Conservation (phyloP, 1,140 invertebrate genomes). For the Lanistes nyassanus region DNA sequence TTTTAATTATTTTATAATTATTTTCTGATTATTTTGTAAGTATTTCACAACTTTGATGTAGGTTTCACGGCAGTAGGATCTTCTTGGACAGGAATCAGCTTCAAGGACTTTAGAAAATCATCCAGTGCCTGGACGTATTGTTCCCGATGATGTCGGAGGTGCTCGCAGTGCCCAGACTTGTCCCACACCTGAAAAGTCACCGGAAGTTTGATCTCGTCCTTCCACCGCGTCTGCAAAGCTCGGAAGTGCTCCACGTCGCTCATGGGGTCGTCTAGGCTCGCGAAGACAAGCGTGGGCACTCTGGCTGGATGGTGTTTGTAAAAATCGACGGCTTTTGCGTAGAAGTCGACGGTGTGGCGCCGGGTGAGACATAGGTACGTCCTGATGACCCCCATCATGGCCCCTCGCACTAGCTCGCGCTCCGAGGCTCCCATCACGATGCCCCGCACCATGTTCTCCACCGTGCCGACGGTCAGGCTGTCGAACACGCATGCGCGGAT, state of each 20-base stretch:
- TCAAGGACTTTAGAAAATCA: conserved; percentile 13
- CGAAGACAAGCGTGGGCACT: conserved; percentile 34
- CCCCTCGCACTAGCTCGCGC: conserved; percentile 6
- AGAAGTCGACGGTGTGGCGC: conserved; percentile 32
- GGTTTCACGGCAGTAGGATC: too few relatives aligned
- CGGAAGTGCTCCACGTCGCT: conserved; percentile 19
- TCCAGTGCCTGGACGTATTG: conserved; percentile 14
- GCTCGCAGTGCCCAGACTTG: conserved; percentile 22
- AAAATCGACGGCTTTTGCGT: conserved; percentile 23
- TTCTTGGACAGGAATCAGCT: not conserved
- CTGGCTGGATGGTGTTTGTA: conserved; percentile 17
- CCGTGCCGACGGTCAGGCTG: conserved; percentile 35
- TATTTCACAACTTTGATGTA: too few relatives aligned
- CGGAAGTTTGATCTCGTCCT: not conserved
- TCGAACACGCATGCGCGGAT: conserved; percentile 31
- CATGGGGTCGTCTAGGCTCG: conserved; percentile 33
- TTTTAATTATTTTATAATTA: too few relatives aligned
- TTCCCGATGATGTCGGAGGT: conserved; percentile 19
- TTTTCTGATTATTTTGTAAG: too few relatives aligned
- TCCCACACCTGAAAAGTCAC: conserved; percentile 25
- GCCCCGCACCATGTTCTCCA: conserved; percentile 32
- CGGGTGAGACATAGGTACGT: conserved; percentile 31
- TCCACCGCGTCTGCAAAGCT: conserved; percentile 21
- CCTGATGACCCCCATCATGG: conserved; percentile 15
- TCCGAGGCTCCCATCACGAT: conserved; percentile 24